Percentiles rank a stretch among this genome's conserved stretches.
phyloP scores from a whole-genome alignment of 1,140 invertebrate species.

The Psix sp. region DNA sequence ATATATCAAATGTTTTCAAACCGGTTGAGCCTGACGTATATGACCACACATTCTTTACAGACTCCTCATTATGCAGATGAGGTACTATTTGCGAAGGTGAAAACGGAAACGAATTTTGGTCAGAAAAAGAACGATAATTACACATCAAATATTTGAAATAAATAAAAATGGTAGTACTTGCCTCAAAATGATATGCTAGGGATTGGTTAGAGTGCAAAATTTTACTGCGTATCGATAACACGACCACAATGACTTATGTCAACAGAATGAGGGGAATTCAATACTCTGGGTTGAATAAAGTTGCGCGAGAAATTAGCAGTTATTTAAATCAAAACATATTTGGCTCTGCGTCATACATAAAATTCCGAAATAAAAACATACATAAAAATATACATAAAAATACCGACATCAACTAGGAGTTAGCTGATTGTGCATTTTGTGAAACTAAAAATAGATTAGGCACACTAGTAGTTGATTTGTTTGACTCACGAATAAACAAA shows the following conservation, averaged over 20 bases:
- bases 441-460: background rate
- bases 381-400: constrained; percentile 2
- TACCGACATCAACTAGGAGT: background rate
- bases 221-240: constrained; percentile 48
- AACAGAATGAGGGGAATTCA: constrained; percentile 34
- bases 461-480: background rate
- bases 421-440: background rate
- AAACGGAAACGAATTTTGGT: constrained; percentile 7
- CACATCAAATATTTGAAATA: constrained; percentile 33
- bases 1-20: background rate
- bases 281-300: background rate
- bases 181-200: constrained; percentile 4
- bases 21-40: background rate
- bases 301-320: background rate
- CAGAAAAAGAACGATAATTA: background rate
- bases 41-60: background rate
- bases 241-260: constrained; percentile 42
- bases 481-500: constrained; percentile 20
- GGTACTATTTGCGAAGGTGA: constrained; percentile 1
- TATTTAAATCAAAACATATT: constrained; percentile 15
- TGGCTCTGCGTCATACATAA: constrained; percentile 25
- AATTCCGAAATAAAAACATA: constrained; percentile 18
- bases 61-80: background rate
- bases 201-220: constrained; percentile 57
- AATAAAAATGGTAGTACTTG: background rate